These are phyloP conservation scores for Esox masquinongy DNA, from an alignment of 2,797 vertebrate species.

Conservation along the genomic window DNA sequence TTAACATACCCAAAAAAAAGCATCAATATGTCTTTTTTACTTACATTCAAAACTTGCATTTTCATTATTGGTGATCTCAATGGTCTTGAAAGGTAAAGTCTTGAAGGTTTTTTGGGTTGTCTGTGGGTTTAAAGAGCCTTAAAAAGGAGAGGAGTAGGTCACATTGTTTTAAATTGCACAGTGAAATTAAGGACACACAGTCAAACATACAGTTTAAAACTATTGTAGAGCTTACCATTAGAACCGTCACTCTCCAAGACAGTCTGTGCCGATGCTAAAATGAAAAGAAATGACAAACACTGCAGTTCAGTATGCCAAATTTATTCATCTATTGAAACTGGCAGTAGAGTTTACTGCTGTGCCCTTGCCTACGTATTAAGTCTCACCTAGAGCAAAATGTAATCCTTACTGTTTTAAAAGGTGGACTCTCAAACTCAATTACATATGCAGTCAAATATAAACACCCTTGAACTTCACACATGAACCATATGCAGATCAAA, in stretches of 20 bases:
- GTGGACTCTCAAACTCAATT: no score
- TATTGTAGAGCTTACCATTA: conserved; percentile 58
- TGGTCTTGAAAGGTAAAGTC: conserved; percentile 71
- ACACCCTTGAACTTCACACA: no score
- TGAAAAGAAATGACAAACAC: conserved; percentile 12
- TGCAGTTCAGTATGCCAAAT: neutral
- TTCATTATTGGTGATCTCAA: conserved; percentile 66
- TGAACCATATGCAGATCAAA: no score
- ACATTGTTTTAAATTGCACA: neutral
- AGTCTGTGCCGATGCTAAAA: conserved; percentile 61
- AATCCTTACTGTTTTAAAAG: no score
- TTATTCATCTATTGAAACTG: no score
- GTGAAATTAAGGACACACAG: neutral
- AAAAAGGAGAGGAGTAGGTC: neutral
- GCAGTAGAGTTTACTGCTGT: no score
- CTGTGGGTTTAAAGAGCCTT: conserved; percentile 29
- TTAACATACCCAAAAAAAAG: neutral
- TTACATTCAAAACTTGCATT: conserved; percentile 66
- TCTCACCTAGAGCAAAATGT: no score
- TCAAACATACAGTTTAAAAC: neutral
- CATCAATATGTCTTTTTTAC: conserved; percentile 9
- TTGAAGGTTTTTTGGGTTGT: conserved; percentile 63
- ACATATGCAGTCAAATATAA: no score
- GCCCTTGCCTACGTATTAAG: no score
- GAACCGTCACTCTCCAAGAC: conserved; percentile 58